A percentile compares a stretch with the other conserved stretches of the same genome.
phyloP scores from a whole-genome alignment of 1,140 invertebrate genomes.

The Caerostris darwini region DNA sequence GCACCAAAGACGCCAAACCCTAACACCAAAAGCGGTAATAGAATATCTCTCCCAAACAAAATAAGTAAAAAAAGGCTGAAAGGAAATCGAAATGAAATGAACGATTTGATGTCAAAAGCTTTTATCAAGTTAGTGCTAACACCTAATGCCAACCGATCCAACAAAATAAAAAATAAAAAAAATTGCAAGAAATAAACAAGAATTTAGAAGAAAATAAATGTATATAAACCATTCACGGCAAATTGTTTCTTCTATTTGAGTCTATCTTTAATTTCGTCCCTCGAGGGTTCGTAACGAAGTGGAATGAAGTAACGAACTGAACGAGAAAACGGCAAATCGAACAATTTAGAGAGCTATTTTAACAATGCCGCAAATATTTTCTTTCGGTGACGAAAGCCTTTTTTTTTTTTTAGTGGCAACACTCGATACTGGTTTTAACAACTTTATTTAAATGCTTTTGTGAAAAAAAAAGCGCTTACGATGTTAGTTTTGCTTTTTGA shows the following conservation, averaged over 20 bases:
- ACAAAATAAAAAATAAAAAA: slow-evolving; percentile 5
- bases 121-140: slow-evolving; percentile 73
- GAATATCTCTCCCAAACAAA: slow-evolving; percentile 13
- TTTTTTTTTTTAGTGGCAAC: slow-evolving; percentile 43
- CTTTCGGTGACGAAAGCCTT: slow-evolving; percentile 6
- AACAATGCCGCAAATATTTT: slow-evolving; percentile 70
- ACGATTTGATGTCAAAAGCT: slow-evolving; percentile 73
- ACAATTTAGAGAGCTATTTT: slow-evolving; percentile 47
- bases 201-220: slow-evolving; percentile 49
- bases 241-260: slow-evolving; percentile 59
- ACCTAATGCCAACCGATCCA: slow-evolving; percentile 60
- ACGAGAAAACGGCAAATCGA: slow-evolving; percentile 33
- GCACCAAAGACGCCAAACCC: slow-evolving; percentile 2
- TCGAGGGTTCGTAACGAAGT: slow-evolving; percentile 28
- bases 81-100: slow-evolving; percentile 73
- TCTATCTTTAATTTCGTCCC: slow-evolving; percentile 60
- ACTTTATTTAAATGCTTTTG: not conserved
- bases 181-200: not conserved
- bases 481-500: not conserved
- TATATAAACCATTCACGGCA: slow-evolving; percentile 36
- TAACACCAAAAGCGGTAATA: not conserved
- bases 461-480: not conserved
- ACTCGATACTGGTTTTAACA: not conserved
- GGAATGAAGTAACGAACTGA: slow-evolving; percentile 40
- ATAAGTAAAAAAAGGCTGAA: not conserved